phyloP scores from a whole-genome alignment of 2,888 invertebrate species.

The Tachina lurida region DNA sequence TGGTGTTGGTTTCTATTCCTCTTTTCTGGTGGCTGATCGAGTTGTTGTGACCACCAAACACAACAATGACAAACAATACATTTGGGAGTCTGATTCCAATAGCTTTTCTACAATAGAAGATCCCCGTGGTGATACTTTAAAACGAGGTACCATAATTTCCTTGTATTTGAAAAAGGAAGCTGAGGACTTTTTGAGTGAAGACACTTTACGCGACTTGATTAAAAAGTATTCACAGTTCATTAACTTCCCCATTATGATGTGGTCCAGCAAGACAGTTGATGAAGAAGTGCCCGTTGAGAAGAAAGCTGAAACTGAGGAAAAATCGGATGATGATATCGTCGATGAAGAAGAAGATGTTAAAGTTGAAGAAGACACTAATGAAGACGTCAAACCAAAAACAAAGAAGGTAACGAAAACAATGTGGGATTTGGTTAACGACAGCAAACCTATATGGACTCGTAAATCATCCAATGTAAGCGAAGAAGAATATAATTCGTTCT shows the following conservation, averaged over 20 bases:
- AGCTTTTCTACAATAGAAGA: conserved; percentile 95
- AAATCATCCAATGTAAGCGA: conserved; percentile 93
- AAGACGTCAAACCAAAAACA: conserved; percentile 88
- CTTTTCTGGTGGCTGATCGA: conserved; percentile 97
- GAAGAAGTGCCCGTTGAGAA: conserved; percentile 88
- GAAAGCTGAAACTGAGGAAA: conserved; percentile 84
- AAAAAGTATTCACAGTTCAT: conserved; percentile 99
- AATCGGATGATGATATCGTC: conserved; percentile 83
- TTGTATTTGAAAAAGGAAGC: conserved; percentile 98
- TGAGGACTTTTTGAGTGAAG: conserved; percentile 95
- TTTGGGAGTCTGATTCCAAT: conserved; percentile 98
- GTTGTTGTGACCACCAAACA: conserved; percentile 98
- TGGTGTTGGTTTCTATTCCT: conserved; percentile 99
- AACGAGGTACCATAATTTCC: conserved; percentile 93
- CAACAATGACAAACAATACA: conserved; percentile 96
- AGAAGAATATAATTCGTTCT: conserved; percentile 97
- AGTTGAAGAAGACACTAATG: conserved; percentile 86
- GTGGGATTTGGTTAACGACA: conserved; percentile 98
- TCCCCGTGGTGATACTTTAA: conserved; percentile 95
- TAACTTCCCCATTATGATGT: conserved; percentile 98
- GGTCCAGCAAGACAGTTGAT: conserved; percentile 90
- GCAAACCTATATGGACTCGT: conserved; percentile 99
- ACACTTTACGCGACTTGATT: conserved; percentile 94
- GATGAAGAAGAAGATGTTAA: conserved; percentile 84
- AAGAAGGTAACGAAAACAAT: conserved; percentile 96